Evolutionary conservation across 2,797 vertebrate species (phyloP), one percentile per base, ranked within the genome.

Genomic region (Serranus cabrilla): DNA sequence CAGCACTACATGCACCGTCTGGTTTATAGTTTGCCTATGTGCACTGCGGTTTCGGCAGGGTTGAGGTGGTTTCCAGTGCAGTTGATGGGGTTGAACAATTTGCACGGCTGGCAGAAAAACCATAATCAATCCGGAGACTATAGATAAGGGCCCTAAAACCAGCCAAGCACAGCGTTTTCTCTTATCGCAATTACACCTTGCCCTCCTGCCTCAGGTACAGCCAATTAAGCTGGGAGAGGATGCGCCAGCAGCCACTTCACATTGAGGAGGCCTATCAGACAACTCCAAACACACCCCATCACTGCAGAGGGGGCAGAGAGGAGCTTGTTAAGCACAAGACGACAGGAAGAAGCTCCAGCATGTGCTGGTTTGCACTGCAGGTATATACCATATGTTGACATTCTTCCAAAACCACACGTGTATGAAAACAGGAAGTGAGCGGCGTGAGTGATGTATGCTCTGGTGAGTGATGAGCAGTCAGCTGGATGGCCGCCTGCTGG

Each of bases 101-200:
- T 94, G 91, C 92, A 90, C 82, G 23, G 84, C 82, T 91, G 90
- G 89, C 92, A 93, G 90, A 93, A 93, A 94, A 92, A 91, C 71
- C 85, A 94, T 91, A 93, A 94, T 94, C 93, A 94, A 94, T 94
- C 89, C 81, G 23, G 76, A 94, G 94, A 95, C 93, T 93, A 94
- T 84, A 93, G 94, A 95, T 94, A 94, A 94, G 85, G 84, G 84
- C 86, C 87, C 87, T 91, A 92, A 93, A 94, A 93, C 85, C 89
- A 92, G 90, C 88, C 85, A 73, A 90, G 92, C 90, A 82, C 90
- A 92, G 91, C 90, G 39, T 86, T 92, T 93, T 91, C 91, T 90
- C 89, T 92, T 93, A 93, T 91, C 88, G 46, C 90, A 92, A 93
- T 94, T 93, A 93, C 90, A 92, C 90, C 90, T 91, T 89, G 84